These are phyloP conservation scores for Eucera pruinosa DNA, from an alignment of 2,888 invertebrate genomes.

Conservation along the genomic window DNA sequence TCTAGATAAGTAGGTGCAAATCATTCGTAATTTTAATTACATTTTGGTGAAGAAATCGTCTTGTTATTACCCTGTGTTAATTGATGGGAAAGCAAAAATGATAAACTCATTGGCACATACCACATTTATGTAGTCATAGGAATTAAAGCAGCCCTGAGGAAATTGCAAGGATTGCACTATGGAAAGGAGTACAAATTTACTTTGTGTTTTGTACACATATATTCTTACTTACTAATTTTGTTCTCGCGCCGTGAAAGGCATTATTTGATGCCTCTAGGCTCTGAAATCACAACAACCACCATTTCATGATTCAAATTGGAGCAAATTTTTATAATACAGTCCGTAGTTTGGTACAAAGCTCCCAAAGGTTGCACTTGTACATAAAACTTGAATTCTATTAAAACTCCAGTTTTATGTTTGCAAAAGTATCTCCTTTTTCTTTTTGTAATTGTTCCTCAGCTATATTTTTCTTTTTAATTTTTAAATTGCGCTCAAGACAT, in stretches of 20 bases:
- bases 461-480: no score
- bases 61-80: conserved; percentile 68
- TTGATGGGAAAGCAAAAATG: conserved; percentile 57
- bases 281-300: conserved; percentile 84
- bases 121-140: conserved; percentile 59
- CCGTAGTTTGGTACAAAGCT: conserved; percentile 76
- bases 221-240: conserved; percentile 85
- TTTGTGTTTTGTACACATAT: conserved; percentile 81
- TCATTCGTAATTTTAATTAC: conserved; percentile 7
- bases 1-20: neutral
- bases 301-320: conserved; percentile 79
- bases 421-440: conserved; percentile 29
- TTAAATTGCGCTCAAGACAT: conserved; percentile 46
- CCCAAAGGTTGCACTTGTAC: conserved; percentile 66
- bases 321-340: conserved; percentile 72
- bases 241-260: conserved; percentile 85
- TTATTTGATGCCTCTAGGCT: conserved; percentile 85
- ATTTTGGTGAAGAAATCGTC: conserved; percentile 55
- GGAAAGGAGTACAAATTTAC: conserved; percentile 75
- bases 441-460: conserved; percentile 36
- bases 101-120: conserved; percentile 65
- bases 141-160: conserved; percentile 70
- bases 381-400: conserved; percentile 38
- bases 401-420: conserved; percentile 39
- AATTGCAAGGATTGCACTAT: conserved; percentile 66